Evolutionary conservation across 2,113 vertebrate genomes (phyloP), one percentile per base, ranked within the genome.

Genomic region (Heloderma charlesbogerti): DNA sequence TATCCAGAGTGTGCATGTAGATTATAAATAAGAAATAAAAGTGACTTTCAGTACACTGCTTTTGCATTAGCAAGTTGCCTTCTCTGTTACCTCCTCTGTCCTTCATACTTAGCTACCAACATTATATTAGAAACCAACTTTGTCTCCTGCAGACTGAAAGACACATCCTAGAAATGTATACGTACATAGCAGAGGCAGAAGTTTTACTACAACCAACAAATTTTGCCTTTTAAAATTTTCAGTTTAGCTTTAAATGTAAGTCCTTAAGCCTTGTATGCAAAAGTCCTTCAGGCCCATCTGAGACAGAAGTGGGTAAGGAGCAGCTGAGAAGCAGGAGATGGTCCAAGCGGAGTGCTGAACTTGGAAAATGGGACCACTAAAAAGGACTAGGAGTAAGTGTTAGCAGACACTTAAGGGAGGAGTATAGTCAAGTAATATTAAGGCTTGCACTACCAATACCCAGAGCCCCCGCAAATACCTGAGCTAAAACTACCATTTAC

Each of bases 21-120:
- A 98, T 98, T 97, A 99, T 98, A 98, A 99, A 99, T 98, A 98
- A 99, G 97, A 98, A 98, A 99, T 98, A 98, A 96, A 97, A 98
- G 97, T 96, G 96, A 96, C 97, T 97, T 97, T 97, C 95, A 95
- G 96, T 97, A 98, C 98, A 98, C 97, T 96, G 94, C 97, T 98
- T 98, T 97, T 97, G 97, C 98, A 98, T 99, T 98, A 98, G 97
- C 96, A 93, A 95, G 94, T 91, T 91, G 88, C 93, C 94, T 90
- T 95, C 95, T 96, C 96, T 92, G 90, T 96, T 96, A 94, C 96
- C 89, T 96, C 95, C 88, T 89, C 96, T 89, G 95, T 94, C 96
- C 97, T 97, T 94, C 94, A 92, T 94, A 95, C 90, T 96, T 95
- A 95, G 90, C 96, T 94, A 96, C 92, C 94, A 93, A 94, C 92